Conservation (phyloP, 2,888 invertebrate genomes). For the Eupithecia centaureata region DNA sequence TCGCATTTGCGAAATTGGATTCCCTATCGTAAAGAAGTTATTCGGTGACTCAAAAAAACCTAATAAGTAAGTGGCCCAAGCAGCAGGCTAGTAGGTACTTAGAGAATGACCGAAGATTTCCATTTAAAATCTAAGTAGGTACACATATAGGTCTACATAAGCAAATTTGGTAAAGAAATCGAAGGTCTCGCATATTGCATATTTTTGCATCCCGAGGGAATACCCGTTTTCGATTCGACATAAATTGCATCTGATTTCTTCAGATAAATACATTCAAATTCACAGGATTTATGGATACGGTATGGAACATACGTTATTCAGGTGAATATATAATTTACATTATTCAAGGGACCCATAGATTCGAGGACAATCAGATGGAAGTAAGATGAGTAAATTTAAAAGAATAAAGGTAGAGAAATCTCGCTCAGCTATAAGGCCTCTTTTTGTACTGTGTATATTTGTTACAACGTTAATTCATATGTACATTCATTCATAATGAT, state of each 20-base stretch:
- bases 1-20: too few species aligned
- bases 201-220: slow-evolving; percentile 25
- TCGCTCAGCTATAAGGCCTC: too few species aligned
- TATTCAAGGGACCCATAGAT: not conserved
- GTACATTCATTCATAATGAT: too few species aligned
- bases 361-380: not conserved
- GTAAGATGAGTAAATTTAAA: not conserved
- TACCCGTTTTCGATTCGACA: slow-evolving; percentile 25
- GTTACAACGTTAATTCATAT: too few species aligned
- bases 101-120: not conserved
- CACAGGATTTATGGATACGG: not conserved
- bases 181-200: slow-evolving; percentile 27
- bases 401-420: not conserved
- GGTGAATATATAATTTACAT: slow-evolving; percentile 3
- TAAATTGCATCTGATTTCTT: slow-evolving; percentile 27
- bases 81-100: not conserved
- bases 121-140: not conserved
- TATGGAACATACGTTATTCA: not conserved
- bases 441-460: too few species aligned
- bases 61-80: not conserved
- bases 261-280: slow-evolving; percentile 22
- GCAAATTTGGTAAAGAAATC: slow-evolving; percentile 16
- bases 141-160: too few species aligned
- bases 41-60: too few species aligned
- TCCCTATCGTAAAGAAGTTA: too few species aligned